These are phyloP conservation scores for Anthrax anthrax DNA, from an alignment of 2,888 invertebrate genomes.

Conservation along the genomic window DNA sequence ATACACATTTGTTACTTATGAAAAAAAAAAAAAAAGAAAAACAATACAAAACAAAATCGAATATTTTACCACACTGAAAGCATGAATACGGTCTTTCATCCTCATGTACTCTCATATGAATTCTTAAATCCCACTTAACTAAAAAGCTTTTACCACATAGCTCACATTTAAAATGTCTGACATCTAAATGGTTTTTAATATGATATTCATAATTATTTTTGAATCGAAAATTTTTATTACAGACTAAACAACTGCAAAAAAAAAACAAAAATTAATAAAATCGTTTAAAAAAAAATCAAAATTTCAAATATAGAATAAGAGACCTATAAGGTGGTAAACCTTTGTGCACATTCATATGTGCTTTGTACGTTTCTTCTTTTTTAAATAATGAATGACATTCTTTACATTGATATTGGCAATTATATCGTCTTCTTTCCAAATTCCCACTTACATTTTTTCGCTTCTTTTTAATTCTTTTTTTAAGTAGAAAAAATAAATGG, in stretches of 20 bases:
- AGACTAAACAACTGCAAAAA: slow-evolving; percentile 4
- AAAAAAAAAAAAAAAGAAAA: neutral
- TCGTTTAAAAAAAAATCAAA: neutral
- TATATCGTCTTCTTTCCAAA: too few relatives aligned
- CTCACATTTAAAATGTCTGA: slow-evolving; percentile 6
- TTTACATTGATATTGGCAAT: slow-evolving; percentile 4
- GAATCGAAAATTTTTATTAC: slow-evolving; percentile 7
- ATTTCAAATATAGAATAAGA: neutral
- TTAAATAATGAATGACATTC: slow-evolving; percentile 4
- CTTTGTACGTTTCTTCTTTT: slow-evolving; percentile 1
- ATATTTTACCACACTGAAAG: slow-evolving; percentile 36
- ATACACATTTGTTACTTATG: neutral
- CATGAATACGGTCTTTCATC: slow-evolving; percentile 38
- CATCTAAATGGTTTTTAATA: slow-evolving; percentile 10
- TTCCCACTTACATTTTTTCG: too few relatives aligned
- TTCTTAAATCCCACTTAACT: slow-evolving; percentile 41
- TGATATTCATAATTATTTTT: slow-evolving; percentile 10
- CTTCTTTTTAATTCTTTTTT: too few relatives aligned
- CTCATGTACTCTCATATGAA: slow-evolving; percentile 44
- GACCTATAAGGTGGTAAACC: slow-evolving; percentile 8
- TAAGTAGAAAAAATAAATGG: too few relatives aligned
- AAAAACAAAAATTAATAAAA: neutral
- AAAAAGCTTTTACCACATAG: slow-evolving; percentile 34
- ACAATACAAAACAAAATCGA: slow-evolving; percentile 6
- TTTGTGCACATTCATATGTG: slow-evolving; percentile 9